Conservation (phyloP, 2,113 vertebrate species). For the Hyperoodon ampullatus region DNA sequence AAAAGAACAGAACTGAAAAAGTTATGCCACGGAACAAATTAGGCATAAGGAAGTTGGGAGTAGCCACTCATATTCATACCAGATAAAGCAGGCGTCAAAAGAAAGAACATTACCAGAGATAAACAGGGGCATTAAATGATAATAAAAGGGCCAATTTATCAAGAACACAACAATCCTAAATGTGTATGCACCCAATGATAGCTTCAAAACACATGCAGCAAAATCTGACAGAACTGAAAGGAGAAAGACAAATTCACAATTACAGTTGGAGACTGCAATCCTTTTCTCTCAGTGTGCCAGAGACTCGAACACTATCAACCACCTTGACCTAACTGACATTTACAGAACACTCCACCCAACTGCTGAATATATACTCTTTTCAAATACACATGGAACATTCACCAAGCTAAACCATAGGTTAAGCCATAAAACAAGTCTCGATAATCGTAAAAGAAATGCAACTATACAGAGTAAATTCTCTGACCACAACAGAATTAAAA, state of each 20-base stretch:
- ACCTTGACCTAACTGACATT: not conserved
- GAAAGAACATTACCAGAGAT: not conserved
- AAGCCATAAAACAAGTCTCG: not conserved
- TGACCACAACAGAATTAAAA: not conserved
- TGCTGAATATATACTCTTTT: not conserved
- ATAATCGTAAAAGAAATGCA: not conserved
- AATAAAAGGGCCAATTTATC: not conserved
- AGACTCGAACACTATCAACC: not conserved
- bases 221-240: not conserved
- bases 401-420: not conserved
- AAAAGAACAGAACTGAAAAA: not conserved
- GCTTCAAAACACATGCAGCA: not conserved
- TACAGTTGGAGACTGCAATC: not conserved
- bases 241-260: not conserved
- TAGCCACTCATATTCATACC: not conserved
- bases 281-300: not conserved
- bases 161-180: not conserved
- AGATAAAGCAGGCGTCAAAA: not conserved
- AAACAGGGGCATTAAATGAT: not conserved
- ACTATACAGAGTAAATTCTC: not conserved
- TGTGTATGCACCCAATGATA: not conserved
- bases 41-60: not conserved
- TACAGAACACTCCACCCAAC: not conserved
- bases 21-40: not conserved
- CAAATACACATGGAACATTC: not conserved